Evolutionary conservation across 2,113 vertebrate genomes (phyloP).

Genomic region (Nicator chloris): DNA sequence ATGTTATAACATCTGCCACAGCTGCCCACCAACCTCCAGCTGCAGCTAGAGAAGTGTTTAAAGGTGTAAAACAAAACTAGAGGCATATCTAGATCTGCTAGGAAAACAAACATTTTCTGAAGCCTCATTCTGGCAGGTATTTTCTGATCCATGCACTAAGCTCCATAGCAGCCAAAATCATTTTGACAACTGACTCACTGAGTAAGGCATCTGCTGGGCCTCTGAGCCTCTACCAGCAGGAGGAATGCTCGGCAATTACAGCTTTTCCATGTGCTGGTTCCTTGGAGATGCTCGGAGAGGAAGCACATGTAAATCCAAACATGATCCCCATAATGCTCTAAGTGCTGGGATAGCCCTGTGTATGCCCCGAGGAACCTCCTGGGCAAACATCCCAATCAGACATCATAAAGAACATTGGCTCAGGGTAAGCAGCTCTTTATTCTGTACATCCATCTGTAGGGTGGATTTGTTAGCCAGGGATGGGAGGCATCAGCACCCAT

Average conservation of each 20-base stretch:
- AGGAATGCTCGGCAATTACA: neutral
- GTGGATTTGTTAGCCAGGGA: neutral
- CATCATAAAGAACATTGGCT: neutral
- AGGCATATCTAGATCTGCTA: neutral
- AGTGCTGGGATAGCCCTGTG: neutral
- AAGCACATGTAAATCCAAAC: neutral
- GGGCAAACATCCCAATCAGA: neutral
- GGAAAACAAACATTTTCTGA: neutral
- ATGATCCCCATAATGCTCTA: neutral
- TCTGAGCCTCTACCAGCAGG: neutral
- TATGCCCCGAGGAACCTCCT: neutral
- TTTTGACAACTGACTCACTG: constrained; percentile 14
- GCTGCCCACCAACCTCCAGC: neutral
- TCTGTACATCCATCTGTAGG: neutral
- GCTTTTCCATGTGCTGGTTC: neutral
- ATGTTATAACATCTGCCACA: neutral
- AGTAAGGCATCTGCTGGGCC: neutral
- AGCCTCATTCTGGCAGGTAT: neutral
- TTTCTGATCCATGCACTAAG: neutral
- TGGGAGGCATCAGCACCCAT: neutral
- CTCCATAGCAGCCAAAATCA: neutral
- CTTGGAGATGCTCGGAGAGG: neutral
- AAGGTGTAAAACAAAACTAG: neutral
- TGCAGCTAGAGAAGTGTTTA: neutral
- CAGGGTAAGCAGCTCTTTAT: neutral